phyloP scores from a whole-genome alignment of 1,140 invertebrate genomes.

The Parapsyche elsis region DNA sequence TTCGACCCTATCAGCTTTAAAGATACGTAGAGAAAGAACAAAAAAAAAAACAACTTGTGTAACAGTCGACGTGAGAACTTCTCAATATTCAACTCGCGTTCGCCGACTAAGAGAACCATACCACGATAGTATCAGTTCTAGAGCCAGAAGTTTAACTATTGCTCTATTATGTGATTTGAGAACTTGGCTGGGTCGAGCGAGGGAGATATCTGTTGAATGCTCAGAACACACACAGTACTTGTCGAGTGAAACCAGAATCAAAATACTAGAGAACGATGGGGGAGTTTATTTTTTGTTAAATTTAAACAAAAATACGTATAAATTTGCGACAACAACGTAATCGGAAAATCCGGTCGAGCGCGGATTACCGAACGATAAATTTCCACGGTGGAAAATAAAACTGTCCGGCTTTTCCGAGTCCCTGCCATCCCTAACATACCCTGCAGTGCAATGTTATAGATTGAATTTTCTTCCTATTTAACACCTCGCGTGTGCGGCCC shows the following conservation, averaged over 20 bases:
- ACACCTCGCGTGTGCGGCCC: constrained; percentile 36
- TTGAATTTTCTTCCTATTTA: constrained; percentile 56
- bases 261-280: too few species aligned
- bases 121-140: constrained; percentile 47
- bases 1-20: too few species aligned
- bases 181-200: constrained; percentile 13
- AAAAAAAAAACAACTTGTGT: too few species aligned
- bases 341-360: constrained; percentile 25
- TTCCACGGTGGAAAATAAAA: constrained; percentile 52
- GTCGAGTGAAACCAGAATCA: not conserved
- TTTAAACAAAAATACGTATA: not conserved
- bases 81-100: constrained; percentile 46
- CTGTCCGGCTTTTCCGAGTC: constrained; percentile 25
- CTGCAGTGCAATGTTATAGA: constrained; percentile 49
- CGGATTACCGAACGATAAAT: constrained; percentile 54
- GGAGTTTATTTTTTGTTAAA: too few species aligned
- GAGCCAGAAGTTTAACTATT: constrained; percentile 35
- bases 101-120: too few species aligned
- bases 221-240: not conserved
- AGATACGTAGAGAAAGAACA: too few species aligned
- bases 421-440: constrained; percentile 34
- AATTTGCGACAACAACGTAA: constrained; percentile 5
- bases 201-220: constrained; percentile 45
- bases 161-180: constrained; percentile 35
- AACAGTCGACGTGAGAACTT: not conserved